Evolutionary conservation across 2,888 invertebrate species (phyloP).

Genomic region (Rhyacophila evoluta): DNA sequence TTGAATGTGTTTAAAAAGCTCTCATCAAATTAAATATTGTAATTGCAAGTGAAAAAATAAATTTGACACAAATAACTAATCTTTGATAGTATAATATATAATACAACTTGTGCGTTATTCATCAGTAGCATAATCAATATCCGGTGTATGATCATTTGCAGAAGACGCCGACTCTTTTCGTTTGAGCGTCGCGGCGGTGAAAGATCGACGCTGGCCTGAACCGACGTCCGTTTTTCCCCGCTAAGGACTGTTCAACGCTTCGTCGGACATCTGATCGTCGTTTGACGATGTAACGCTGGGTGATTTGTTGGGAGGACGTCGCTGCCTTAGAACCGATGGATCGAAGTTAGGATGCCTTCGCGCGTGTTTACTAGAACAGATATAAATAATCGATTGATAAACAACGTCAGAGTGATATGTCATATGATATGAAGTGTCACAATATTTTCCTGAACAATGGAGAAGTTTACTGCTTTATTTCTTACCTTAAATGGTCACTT

Average conservation of each 20-base stretch:
- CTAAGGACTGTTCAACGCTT: constrained; percentile 65
- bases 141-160: not conserved
- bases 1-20: too few species aligned
- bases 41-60: too few species aligned
- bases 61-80: too few species aligned
- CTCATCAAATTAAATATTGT: too few species aligned
- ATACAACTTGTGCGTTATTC: not conserved
- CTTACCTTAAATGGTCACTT: constrained; percentile 73
- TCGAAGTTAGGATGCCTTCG: constrained; percentile 74
- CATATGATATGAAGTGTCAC: too few species aligned
- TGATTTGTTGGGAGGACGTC: constrained; percentile 66
- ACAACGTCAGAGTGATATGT: too few species aligned
- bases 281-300: constrained; percentile 68
- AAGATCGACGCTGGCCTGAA: not conserved
- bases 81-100: too few species aligned
- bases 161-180: not conserved
- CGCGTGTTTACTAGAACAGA: constrained; percentile 71
- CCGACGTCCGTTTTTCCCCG: constrained; percentile 55
- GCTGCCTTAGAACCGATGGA: constrained; percentile 68
- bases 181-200: not conserved
- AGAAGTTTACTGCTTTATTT: too few species aligned
- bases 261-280: constrained; percentile 66
- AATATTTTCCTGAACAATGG: too few species aligned
- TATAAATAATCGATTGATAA: constrained; percentile 27
- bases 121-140: not conserved